A percentile compares a stretch with the other conserved stretches of the same genome.
Evolutionary conservation across 2,797 vertebrate species (phyloP).

Genomic region (Nannoperca australis): DNA sequence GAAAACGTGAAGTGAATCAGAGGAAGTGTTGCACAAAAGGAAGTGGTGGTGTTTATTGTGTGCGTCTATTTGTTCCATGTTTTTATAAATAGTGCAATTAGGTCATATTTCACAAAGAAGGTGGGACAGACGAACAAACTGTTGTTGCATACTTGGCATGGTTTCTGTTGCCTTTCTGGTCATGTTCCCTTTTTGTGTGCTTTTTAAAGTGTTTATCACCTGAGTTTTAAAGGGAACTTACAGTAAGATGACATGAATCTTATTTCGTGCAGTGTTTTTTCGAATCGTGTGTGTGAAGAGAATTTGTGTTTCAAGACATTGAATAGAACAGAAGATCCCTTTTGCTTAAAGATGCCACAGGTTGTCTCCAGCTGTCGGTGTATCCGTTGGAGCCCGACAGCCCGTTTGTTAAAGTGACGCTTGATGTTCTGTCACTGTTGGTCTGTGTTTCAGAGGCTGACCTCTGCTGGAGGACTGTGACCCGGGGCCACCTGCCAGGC

Average conservation of each 20-base stretch:
- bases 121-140: not conserved
- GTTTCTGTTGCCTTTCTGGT: not conserved
- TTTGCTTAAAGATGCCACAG: not conserved
- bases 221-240: not conserved
- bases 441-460: conserved; percentile 76
- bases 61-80: conserved; percentile 63
- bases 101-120: conserved; percentile 19
- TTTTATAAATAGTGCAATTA: conserved; percentile 40
- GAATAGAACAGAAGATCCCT: not conserved
- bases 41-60: conserved; percentile 70
- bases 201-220: not conserved
- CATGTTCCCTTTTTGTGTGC: conserved; percentile 19
- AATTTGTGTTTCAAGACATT: not conserved
- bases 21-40: conserved; percentile 87
- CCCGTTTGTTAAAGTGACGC: not conserved
- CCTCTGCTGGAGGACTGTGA: conserved; percentile 79
- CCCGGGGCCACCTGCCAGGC: conserved; percentile 82
- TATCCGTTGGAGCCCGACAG: not conserved
- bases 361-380: not conserved
- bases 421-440: conserved; percentile 8
- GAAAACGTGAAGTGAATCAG: conserved; percentile 79
- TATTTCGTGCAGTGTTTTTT: conserved; percentile 2
- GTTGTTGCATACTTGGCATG: not conserved
- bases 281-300: not conserved
- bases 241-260: not conserved